These are phyloP conservation scores for Puma concolor DNA, from an alignment of 2,113 vertebrate genomes.

Conservation along the genomic window DNA sequence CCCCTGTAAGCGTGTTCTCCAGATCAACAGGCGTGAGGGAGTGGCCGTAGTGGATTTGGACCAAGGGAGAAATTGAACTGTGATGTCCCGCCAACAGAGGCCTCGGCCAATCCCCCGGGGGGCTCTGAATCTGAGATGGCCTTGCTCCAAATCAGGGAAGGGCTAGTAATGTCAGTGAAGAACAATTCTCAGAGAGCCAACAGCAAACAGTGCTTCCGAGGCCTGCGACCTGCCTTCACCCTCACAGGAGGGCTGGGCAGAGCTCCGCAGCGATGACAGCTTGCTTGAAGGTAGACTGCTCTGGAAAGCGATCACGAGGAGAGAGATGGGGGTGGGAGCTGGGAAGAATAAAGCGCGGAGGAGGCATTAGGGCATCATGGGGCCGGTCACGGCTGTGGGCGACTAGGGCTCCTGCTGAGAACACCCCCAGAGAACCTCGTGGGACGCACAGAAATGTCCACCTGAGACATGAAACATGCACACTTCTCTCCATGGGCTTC, in stretches of 20 bases:
- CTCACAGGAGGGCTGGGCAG: neutral
- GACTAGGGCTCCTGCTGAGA: neutral
- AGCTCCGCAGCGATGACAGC: fast-evolving
- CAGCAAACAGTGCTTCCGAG: neutral
- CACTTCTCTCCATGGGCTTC: neutral
- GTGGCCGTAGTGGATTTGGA: neutral
- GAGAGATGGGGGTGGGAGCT: neutral
- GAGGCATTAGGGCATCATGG: neutral
- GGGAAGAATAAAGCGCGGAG: neutral
- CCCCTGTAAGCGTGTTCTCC: neutral
- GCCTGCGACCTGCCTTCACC: too few species aligned
- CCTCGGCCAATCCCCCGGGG: neutral
- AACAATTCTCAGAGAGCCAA: neutral
- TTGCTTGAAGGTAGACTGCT: neutral
- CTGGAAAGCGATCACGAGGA: neutral
- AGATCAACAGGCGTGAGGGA: neutral
- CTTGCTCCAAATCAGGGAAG: neutral
- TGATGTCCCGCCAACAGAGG: too few species aligned
- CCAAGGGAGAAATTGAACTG: neutral
- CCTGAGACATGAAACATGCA: neutral
- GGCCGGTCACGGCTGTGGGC: neutral
- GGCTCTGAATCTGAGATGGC: neutral
- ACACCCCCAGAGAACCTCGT: neutral
- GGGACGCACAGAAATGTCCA: neutral
- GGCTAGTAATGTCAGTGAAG: neutral